Base-by-base conservation (phyloP, 1,140 invertebrate species). In the Magallana gigas region DNA sequence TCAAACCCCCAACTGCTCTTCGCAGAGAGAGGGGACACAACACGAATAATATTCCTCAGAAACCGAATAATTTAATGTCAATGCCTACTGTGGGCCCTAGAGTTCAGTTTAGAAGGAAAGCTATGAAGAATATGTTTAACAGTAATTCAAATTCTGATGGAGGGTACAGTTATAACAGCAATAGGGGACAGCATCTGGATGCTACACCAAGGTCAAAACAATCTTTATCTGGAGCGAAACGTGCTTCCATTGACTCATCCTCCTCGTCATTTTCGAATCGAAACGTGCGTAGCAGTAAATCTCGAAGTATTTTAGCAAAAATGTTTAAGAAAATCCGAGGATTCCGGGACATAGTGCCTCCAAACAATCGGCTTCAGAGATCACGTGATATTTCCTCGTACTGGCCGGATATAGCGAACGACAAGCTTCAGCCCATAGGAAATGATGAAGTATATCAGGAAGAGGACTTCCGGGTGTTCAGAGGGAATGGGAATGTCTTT, bases 331-430 rank as follows among this genome's bases (percentile, higher is more conserved):
- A 76, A 29, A 76, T 76, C 2, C 29, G 14, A 29, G 68, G 68
- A 29, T 76, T 76, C 8, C 68, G 18, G 18, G 68, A 76, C 36
- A 76, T 76, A 12, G 68, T 76, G 7, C 68, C 68, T 12, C 68
- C 68, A 9, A 29, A 18, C 9, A 76, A 29, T 29, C 68, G 36
- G 23, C 68, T 76, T 5, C 68, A 76, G 8, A 76, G 68, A 36
- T 29, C 68, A 9, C 68, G 68, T 29, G 68, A 76, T 12, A 76
- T 76, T 76, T 76, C 68, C 1, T 76, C 68, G 23, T 76, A 76
- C 8, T 76, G 68, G 68, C 68, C 68, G 2, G 68, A 76, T 36
- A 76, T 76, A 2, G 68, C 68, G 3, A 76, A 76, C 11, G 68
- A 76, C 8, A 76, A 29, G 36, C 68, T 76, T 76, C 68, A 76